Conservation (phyloP, 2,888 invertebrate species). For the Thymelicus sylvestris region DNA sequence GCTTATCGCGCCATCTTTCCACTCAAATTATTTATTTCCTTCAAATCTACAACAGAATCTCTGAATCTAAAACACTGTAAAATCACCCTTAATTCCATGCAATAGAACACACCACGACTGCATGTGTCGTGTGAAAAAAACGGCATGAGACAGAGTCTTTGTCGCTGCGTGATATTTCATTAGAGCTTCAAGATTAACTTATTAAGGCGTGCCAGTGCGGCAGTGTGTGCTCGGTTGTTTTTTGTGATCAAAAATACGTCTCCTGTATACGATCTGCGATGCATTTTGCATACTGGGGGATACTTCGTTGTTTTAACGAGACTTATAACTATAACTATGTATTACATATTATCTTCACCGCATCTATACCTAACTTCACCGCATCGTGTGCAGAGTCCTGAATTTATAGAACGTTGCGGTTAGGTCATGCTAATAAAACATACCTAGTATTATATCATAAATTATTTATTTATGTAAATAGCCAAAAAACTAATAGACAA, state of each 20-base stretch:
- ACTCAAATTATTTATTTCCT: constrained; percentile 66
- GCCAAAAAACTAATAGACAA: no score
- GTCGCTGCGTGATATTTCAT: constrained; percentile 72
- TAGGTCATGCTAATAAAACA: no score
- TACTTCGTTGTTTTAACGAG: neutral
- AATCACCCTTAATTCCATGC: constrained; percentile 36
- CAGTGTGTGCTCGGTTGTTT: constrained; percentile 50
- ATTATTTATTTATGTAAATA: no score
- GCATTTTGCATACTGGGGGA: constrained; percentile 12
- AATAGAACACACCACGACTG: constrained; percentile 37
- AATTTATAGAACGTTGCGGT: no score
- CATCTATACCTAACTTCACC: no score
- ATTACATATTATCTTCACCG: no score
- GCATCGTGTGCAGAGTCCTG: no score
- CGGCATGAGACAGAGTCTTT: constrained; percentile 51
- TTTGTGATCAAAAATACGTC: constrained; percentile 40
- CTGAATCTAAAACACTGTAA: constrained; percentile 30
- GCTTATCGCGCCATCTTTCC: constrained; percentile 72
- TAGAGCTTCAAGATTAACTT: constrained; percentile 73
- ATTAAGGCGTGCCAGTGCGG: constrained; percentile 58
- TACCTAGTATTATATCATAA: no score
- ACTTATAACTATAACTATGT: no score
- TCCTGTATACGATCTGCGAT: constrained; percentile 22
- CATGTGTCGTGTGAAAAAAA: constrained; percentile 11
- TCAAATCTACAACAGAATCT: constrained; percentile 49